Percentiles rank a stretch among this genome's conserved stretches.
These are phyloP conservation scores for Apodemus speciosus DNA, from an alignment of 2,113 vertebrate species.

Conservation along the genomic window DNA sequence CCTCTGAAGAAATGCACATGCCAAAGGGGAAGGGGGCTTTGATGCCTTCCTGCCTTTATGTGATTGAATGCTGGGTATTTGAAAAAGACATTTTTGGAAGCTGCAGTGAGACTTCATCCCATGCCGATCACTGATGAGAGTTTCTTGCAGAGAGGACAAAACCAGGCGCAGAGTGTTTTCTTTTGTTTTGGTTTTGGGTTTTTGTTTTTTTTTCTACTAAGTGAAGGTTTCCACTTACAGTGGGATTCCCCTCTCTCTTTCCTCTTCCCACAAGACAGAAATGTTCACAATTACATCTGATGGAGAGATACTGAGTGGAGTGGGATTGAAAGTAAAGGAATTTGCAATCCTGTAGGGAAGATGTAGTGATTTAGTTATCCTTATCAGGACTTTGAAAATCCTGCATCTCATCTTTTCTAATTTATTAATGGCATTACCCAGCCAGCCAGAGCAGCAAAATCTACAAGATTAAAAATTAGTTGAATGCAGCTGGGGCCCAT, in stretches of 20 bases:
- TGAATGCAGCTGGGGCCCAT: not conserved
- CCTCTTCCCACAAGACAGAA: conserved; percentile 16
- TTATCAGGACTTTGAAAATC: conserved; percentile 30
- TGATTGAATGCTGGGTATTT: not conserved
- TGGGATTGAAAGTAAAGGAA: conserved; percentile 26
- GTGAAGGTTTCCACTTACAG: not conserved
- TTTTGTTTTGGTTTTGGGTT: no score
- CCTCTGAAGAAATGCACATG: not conserved
- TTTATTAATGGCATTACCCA: conserved; percentile 41
- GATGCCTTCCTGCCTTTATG: not conserved
- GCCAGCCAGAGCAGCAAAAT: conserved; percentile 36
- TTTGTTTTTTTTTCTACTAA: no score
- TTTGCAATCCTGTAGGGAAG: not conserved
- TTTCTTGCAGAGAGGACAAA: conserved; percentile 10
- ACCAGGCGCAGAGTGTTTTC: not conserved
- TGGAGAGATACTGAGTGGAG: not conserved
- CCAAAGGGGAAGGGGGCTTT: not conserved
- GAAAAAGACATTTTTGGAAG: conserved; percentile 23
- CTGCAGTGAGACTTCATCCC: not conserved
- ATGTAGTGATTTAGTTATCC: not conserved
- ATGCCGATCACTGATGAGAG: not conserved
- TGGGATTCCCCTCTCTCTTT: not conserved
- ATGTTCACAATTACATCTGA: not conserved
- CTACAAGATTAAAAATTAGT: conserved; percentile 38
- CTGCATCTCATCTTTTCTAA: conserved; percentile 6